These are phyloP conservation scores for Passer domesticus DNA, from an alignment of 2,113 vertebrate species.

Conservation along the genomic window DNA sequence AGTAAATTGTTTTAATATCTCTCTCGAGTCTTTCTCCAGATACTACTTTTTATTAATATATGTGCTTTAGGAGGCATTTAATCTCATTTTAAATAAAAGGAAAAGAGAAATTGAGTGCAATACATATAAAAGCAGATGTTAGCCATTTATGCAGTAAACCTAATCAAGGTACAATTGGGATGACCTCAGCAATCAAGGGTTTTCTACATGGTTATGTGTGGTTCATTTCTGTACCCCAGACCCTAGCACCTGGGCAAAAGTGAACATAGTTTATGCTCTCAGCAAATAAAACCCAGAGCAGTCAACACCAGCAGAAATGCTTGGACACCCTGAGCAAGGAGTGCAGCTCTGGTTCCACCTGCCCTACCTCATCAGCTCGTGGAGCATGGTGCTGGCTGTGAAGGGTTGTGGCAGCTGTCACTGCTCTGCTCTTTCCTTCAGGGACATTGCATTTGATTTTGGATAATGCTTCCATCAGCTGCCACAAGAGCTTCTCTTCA, in stretches of 20 bases:
- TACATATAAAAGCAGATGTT: background rate
- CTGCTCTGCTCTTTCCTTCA: conserved; percentile 17
- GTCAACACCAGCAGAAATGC: background rate
- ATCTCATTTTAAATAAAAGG: background rate
- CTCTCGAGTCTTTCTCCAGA: background rate
- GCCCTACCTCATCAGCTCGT: background rate
- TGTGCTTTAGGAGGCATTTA: background rate
- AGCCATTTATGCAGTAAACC: background rate
- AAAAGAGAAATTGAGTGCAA: background rate
- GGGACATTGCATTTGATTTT: background rate
- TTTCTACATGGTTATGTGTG: background rate
- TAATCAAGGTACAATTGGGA: background rate
- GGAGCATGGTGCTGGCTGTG: background rate
- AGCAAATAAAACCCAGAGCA: background rate
- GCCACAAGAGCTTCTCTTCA: conserved; percentile 51
- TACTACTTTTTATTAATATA: background rate
- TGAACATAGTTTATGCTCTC: background rate
- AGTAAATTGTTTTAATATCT: background rate
- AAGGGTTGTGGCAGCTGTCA: conserved; percentile 55
- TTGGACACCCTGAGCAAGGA: background rate
- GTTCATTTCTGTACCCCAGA: background rate
- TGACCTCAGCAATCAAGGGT: background rate
- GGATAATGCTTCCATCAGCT: conserved; percentile 28
- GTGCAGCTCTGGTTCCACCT: background rate
- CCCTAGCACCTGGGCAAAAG: background rate